Evolutionary conservation across 2,797 vertebrate genomes (phyloP), one percentile per base, ranked within the genome.

Genomic region (Sebastes alutus): DNA sequence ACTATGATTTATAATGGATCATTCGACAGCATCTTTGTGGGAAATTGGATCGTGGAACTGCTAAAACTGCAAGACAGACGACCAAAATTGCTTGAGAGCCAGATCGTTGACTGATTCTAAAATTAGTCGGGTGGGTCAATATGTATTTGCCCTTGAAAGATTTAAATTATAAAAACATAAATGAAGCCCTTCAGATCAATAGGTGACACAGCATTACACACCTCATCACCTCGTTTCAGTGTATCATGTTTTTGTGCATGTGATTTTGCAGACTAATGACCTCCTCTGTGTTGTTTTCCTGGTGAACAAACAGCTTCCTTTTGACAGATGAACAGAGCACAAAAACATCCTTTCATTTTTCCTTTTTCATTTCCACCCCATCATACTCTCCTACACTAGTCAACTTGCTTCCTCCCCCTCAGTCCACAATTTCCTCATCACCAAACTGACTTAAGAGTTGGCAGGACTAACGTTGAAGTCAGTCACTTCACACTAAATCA

Each of bases 401-500:
- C 32, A 66, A 77, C 72, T 77, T 23, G 32, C 64, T 75, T 54
- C 54, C 61, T 66, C 25, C 42, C 23, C 22, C 12, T 12, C 2
- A 81, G 16, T 86, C 68, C 63, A 78, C 72, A 84, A 75, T 82
- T 81, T 84, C 20, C 55, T 70, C 59, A 65, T 84, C 67, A 78
- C 38, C n/a, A 86, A 81, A 73, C 86, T 73, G 82, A 85, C 82
- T 79, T 65, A 61, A 65, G 69, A 82, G 72, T 84, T 89, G 82
- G 77, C 78, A 84, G 67, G 82, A 93, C 83, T 82, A 90, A 90
- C 86, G 83, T 75, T 82, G 67, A 77, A 83, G 89, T 85, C 88
- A 91, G 80, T 87, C 67, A 71, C 73, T 84, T 77, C 78, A 84
- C 58, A 85, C 89, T 95, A 92, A 94, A 94, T 93, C 83, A 90